Base-by-base conservation (phyloP, 2,113 vertebrate genomes). In the Caracal caracal region DNA sequence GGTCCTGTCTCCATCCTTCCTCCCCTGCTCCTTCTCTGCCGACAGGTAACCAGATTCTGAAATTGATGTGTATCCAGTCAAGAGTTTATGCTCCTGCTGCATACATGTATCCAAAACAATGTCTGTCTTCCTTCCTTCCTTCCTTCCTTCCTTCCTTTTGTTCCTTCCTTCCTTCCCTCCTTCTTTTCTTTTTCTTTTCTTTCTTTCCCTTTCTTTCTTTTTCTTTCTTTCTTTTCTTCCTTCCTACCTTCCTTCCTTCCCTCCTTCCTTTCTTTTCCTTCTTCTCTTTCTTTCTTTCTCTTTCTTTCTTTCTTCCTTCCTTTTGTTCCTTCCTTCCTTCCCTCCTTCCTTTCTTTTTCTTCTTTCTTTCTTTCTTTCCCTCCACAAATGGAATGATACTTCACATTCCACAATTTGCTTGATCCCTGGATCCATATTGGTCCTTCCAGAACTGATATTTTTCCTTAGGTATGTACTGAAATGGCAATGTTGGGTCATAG, bases 101-200 rank as follows among this genome's bases (percentile, higher is more conserved):
- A 63, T 26, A 10, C 17, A 2, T 13, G 6, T 30, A 24, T 20
- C 61, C 30, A 40, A 63, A 88, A 80, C 40, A 51, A 35, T 53
- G 33, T 22, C 56, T 22, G 22, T 56, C 56, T 19, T 56, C 22
- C 16, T 51, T 51, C 10, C 5, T 40, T 40, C 5, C 5, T 40
- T 5, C 5, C 40, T 40, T 40, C 5, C 40, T 53, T 17, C 5
- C 15, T 53, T 1, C 1, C 4, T 16, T 1, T 16, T 4, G 17
- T 20, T 56, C 20, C 53, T 56, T 59, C 22, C 56, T 59, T 59
- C 22, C 56, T 56, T 56, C 53, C 12, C 3, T 53, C 51, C 12
- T 1, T 53, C 56, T 6, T 22, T 56, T 22, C 17, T 6, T 59
- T 22, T 22, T 20, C 15, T 51, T 51, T 51, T 51, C 49, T 15